These are phyloP conservation scores for Oscheius onirici DNA, from an alignment of 2,888 invertebrate species.

Conservation along the genomic window DNA sequence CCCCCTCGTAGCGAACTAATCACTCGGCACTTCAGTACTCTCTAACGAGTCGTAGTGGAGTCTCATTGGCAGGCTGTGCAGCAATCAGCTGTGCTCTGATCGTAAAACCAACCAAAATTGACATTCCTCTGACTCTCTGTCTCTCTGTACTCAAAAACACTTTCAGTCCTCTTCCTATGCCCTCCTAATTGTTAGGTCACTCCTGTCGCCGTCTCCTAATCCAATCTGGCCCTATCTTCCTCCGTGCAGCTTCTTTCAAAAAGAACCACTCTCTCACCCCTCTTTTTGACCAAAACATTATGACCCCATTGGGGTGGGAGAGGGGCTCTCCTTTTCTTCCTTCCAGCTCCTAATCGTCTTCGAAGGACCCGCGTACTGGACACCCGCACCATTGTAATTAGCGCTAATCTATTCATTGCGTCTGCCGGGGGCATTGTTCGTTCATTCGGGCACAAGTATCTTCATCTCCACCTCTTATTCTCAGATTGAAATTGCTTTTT, in stretches of 20 bases:
- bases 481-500: not conserved
- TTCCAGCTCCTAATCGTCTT: slow-evolving; percentile 18
- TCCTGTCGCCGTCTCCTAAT: slow-evolving; percentile 22
- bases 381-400: slow-evolving; percentile 42
- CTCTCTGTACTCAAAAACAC: not conserved
- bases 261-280: not conserved
- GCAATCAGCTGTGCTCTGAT: not conserved
- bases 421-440: not conserved
- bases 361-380: slow-evolving; percentile 16
- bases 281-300: slow-evolving; percentile 14
- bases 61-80: not conserved
- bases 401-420: slow-evolving; percentile 28
- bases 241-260: not conserved
- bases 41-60: slow-evolving; percentile 13
- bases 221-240: slow-evolving; percentile 18
- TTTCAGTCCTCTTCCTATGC: not conserved
- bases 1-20: not conserved
- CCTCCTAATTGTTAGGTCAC: slow-evolving; percentile 28
- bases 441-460: slow-evolving; percentile 13
- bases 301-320: not conserved
- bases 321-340: slow-evolving; percentile 32
- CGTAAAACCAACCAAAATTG: not conserved
- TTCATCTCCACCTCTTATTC: not conserved
- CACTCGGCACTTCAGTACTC: slow-evolving; percentile 9
- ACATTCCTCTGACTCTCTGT: too few relatives aligned